Evolutionary conservation across 2,113 vertebrate genomes (phyloP), one percentile per base, ranked within the genome.

Genomic region (Ceyx margarethae): DNA sequence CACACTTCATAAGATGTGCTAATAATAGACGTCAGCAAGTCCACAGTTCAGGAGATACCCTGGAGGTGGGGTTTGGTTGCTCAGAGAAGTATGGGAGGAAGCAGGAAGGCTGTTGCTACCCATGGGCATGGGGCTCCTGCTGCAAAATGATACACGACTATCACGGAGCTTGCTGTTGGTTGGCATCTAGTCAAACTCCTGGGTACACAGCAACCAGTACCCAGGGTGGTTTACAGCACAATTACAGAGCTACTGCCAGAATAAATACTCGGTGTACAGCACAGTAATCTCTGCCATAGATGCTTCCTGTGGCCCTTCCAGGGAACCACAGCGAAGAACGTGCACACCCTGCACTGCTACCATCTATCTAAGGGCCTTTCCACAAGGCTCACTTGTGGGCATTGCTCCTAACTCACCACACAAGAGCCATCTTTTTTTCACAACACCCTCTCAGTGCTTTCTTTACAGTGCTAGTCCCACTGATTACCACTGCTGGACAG

Each of bases 191-290:
- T 91, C 93, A 80, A 40, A 56, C 69, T 85, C 82, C 81, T 75
- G 37, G 58, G 76, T 50, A 72, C 58, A 40, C 62, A 81, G 81
- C 69, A 94, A 75, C 66, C 77, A 61, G 80, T 53, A 91, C 83
- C 75, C 82, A 71, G 80, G 51, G 45, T 83, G 83, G n/a, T 67
- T 93, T 91, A 72, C 72, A 73, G 85, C 85, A 76, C 81, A 76
- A 4, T 76, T 85, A 57, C 43, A 61, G 75, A 91, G 67, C 71
- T 66, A 11, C 87, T 91, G 82, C 79, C 79, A 80, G 85, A 77
- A 65, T 16, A 80, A 91, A 85, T 42, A 61, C 35, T 62, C 2
- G 0, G 50, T 26, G 35, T 31, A 42, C 35, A 85, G 75, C 79
- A 69, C 54, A 73, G 60, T 22, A 48, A 35, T 17, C 68, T 56